Conservation (phyloP, 2,888 invertebrate genomes). For the Malthinus seriepunctatus region DNA sequence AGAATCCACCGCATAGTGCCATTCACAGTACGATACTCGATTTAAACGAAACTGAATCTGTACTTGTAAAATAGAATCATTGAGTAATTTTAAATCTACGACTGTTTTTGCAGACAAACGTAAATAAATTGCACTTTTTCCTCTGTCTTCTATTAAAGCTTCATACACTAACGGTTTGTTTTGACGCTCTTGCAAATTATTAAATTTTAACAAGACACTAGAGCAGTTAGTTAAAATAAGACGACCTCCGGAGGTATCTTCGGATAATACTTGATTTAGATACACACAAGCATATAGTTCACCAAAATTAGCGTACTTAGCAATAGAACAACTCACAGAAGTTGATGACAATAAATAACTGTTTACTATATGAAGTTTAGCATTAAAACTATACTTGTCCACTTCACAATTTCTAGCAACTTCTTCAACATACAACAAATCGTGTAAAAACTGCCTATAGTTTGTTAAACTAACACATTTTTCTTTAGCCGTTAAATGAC, state of each 20-base stretch:
- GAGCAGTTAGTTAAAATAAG: conserved; percentile 77
- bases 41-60: conserved; percentile 83
- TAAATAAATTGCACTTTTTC: conserved; percentile 76
- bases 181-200: conserved; percentile 14
- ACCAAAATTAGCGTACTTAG: conserved; percentile 75
- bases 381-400: conserved; percentile 69
- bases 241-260: conserved; percentile 80
- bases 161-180: conserved; percentile 66
- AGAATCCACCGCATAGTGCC: conserved; percentile 81
- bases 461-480: conserved; percentile 67
- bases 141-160: conserved; percentile 74
- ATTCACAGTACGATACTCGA: conserved; percentile 79
- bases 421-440: conserved; percentile 76
- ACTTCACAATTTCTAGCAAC: conserved; percentile 73
- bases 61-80: conserved; percentile 67
- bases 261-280: conserved; percentile 74
- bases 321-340: conserved; percentile 69
- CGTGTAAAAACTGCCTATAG: conserved; percentile 75
- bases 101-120: conserved; percentile 71
- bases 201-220: conserved; percentile 61
- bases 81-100: conserved; percentile 60
- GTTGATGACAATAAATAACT: conserved; percentile 72
- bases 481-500: conserved; percentile 69
- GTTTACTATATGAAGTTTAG: conserved; percentile 64
- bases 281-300: conserved; percentile 76